Evolutionary conservation across 2,113 vertebrate species (phyloP).

Genomic region (Hypomesus transpacificus): DNA sequence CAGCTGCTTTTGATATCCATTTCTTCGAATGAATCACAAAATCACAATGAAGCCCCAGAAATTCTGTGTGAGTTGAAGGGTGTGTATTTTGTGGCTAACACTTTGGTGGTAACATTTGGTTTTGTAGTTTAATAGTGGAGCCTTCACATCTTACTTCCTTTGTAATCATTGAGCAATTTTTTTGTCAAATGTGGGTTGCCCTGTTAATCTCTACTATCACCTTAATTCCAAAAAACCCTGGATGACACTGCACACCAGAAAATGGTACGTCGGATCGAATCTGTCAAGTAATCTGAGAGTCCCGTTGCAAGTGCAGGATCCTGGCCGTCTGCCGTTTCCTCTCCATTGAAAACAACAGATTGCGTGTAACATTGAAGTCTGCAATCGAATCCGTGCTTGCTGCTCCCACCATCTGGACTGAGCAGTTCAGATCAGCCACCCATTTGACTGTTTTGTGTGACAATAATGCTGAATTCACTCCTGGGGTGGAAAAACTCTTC

Average conservation of each 20-base stretch:
- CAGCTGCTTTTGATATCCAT: slow-evolving; percentile 38
- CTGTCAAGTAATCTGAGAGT: slow-evolving; percentile 36
- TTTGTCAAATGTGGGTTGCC: no score
- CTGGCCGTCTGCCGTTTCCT: slow-evolving; percentile 19
- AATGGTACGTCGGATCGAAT: slow-evolving; percentile 7
- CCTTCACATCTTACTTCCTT: not conserved
- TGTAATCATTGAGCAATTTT: not conserved
- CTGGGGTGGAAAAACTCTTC: no score
- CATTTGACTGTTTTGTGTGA: slow-evolving; percentile 13
- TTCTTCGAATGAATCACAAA: slow-evolving; percentile 9
- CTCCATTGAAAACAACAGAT: slow-evolving; percentile 49
- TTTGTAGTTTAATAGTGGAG: not conserved
- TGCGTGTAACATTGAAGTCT: slow-evolving; percentile 42
- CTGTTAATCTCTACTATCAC: not conserved
- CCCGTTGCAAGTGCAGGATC: slow-evolving; percentile 32
- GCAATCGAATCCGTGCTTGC: slow-evolving; percentile 20
- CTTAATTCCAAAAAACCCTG: not conserved
- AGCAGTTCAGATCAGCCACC: slow-evolving; percentile 34
- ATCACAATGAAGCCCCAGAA: not conserved
- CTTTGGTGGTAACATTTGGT: not conserved
- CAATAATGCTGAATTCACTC: not conserved
- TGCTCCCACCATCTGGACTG: slow-evolving; percentile 51
- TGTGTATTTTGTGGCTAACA: not conserved
- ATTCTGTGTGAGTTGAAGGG: not conserved
- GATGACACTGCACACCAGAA: not conserved